Evolutionary conservation across 2,797 vertebrate species (phyloP).

Genomic region (Alosa sapidissima): DNA sequence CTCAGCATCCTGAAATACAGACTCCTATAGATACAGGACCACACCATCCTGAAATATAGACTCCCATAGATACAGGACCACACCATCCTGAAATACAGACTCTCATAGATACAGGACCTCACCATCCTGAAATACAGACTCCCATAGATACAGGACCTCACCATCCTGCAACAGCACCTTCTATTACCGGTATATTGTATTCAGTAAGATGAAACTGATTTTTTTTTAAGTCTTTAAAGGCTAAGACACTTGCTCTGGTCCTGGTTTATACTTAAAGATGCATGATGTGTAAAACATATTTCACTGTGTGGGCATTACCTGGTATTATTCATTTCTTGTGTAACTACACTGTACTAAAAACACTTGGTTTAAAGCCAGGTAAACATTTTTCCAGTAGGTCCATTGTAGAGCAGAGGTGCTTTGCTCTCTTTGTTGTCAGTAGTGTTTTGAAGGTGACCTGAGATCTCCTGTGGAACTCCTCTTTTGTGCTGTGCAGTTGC

Average conservation of each 20-base stretch:
- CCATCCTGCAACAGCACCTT: no score
- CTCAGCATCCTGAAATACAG: no score
- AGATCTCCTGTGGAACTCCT: background rate
- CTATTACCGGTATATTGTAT: no score
- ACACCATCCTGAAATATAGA: no score
- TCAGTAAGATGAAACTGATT: no score
- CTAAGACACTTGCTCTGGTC: background rate
- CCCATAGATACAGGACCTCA: background rate
- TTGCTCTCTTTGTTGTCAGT: background rate
- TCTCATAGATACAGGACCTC: no score
- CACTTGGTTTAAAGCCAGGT: background rate
- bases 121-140: background rate
- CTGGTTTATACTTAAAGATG: background rate
- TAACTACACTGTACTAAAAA: background rate
- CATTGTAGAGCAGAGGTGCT: background rate
- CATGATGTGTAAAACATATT: background rate
- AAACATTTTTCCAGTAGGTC: background rate
- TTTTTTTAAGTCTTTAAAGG: no score
- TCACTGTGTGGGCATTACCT: background rate
- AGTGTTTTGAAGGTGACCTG: background rate
- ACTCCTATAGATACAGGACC: no score
- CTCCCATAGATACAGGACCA: no score
- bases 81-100: background rate
- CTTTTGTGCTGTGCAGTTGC: conserved; percentile 70
- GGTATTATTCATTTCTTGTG: background rate